Percentiles rank a stretch among this genome's conserved stretches.
Conservation (phyloP, 2,113 vertebrate species). For the Phyllostomus discolor region DNA sequence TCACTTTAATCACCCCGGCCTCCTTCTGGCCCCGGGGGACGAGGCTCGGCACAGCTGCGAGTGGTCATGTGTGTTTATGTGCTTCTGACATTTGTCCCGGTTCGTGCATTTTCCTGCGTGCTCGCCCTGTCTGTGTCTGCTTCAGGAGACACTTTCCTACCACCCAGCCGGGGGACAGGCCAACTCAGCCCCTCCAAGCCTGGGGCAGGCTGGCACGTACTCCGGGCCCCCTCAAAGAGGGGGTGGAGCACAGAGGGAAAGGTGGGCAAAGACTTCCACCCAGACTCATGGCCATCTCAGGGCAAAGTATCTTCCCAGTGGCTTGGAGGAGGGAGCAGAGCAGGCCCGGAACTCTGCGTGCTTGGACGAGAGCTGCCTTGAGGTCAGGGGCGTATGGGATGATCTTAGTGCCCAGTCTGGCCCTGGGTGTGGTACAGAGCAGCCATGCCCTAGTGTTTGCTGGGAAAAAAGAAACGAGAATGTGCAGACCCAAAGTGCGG, state of each 20-base stretch:
- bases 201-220: not conserved
- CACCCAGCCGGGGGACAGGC: accelerated
- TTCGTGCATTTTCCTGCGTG: not conserved
- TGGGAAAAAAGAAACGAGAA: not conserved
- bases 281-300: not conserved
- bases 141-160: not conserved
- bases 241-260: not conserved
- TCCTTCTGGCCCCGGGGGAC: not conserved
- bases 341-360: not conserved
- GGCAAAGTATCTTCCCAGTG: not conserved
- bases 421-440: not conserved
- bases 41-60: not conserved
- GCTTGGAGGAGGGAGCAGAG: not conserved
- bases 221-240: not conserved
- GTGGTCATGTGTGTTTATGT: not conserved
- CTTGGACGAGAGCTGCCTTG: not conserved
- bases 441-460: not conserved
- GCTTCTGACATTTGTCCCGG: not conserved
- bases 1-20: not conserved
- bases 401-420: not conserved
- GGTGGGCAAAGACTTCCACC: not conserved
- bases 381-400: not conserved
- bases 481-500: accelerated
- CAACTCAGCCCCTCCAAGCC: not conserved
- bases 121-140: not conserved